Percentiles rank a stretch among this genome's conserved stretches.
These are phyloP conservation scores for Sarcophilus harrisii DNA, from an alignment of 2,797 vertebrate species.

Conservation along the genomic window DNA sequence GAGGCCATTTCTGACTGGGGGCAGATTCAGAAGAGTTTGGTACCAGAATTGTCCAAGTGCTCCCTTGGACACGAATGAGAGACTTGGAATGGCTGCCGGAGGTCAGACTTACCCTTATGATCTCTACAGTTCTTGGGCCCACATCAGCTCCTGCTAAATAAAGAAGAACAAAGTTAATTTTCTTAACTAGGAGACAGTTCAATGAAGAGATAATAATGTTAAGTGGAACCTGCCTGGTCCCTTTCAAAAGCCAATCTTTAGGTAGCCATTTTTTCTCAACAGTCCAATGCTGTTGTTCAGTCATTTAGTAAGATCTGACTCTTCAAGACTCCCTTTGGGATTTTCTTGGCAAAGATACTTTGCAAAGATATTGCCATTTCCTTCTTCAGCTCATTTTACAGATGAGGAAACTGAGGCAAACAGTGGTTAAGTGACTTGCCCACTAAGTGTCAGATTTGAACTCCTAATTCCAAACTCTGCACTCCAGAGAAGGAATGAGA, in stretches of 20 bases:
- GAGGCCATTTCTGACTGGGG: background rate
- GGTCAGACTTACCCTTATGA: constrained; percentile 89
- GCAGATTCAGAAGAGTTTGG: background rate
- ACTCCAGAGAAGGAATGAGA: too few species aligned
- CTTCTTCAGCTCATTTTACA: background rate
- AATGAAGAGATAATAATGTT: constrained; percentile 74
- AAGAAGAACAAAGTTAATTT: constrained; percentile 79
- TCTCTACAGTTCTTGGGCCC: constrained; percentile 90
- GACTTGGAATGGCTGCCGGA: background rate
- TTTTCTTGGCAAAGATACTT: background rate
- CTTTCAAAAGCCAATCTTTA: constrained; percentile 69
- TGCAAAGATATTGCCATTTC: background rate
- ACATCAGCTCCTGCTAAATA: constrained; percentile 84
- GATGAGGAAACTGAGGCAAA: background rate
- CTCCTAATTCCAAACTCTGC: background rate
- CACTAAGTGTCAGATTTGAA: background rate
- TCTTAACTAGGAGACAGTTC: constrained; percentile 79
- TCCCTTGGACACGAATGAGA: background rate
- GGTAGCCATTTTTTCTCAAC: constrained; percentile 46
- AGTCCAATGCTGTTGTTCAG: constrained; percentile 30
- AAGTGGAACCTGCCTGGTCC: constrained; percentile 65
- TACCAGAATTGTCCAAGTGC: background rate
- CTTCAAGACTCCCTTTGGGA: background rate
- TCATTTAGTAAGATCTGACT: background rate
- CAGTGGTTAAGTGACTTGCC: background rate